A percentile compares a stretch with the other conserved stretches of the same genome.
These are phyloP conservation scores for Tholera decimalis DNA, from an alignment of 2,888 invertebrate species.

Conservation along the genomic window DNA sequence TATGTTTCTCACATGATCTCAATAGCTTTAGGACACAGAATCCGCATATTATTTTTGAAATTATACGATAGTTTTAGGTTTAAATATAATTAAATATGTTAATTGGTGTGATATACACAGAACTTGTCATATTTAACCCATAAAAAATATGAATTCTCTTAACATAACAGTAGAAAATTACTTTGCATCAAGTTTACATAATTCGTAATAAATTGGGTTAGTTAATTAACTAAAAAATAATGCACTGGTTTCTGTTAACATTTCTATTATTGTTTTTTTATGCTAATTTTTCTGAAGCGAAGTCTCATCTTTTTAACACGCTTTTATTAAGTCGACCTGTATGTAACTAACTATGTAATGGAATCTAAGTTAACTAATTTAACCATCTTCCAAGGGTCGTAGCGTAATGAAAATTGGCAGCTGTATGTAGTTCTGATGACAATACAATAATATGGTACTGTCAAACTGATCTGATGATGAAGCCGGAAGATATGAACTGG, in stretches of 20 bases:
- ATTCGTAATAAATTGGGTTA: constrained; percentile 30
- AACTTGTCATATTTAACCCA: constrained; percentile 15
- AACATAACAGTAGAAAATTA: constrained; percentile 23
- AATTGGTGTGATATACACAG: constrained; percentile 22
- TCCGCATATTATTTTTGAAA: constrained; percentile 13
- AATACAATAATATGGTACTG: too few species aligned
- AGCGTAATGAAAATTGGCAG: too few species aligned
- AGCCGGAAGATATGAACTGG: too few species aligned
- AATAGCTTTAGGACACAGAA: constrained; percentile 31
- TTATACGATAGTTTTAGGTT: constrained; percentile 18
- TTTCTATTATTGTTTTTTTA: too few species aligned
- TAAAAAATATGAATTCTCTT: constrained; percentile 38
- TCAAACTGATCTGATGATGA: too few species aligned
- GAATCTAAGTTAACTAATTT: too few species aligned
- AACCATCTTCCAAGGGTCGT: too few species aligned
- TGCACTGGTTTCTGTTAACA: background rate
- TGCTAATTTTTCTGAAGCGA: too few species aligned
- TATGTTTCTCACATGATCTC: constrained; percentile 33
- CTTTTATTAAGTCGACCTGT: too few species aligned
- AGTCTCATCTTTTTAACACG: too few species aligned
- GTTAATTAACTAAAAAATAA: constrained; percentile 35
- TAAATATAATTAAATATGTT: constrained; percentile 32
- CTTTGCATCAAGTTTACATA: constrained; percentile 29
- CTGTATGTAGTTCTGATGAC: too few species aligned
- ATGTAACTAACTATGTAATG: too few species aligned